phyloP scores from a whole-genome alignment of 1,140 invertebrate species.

The Ceratosolen solmsi region DNA sequence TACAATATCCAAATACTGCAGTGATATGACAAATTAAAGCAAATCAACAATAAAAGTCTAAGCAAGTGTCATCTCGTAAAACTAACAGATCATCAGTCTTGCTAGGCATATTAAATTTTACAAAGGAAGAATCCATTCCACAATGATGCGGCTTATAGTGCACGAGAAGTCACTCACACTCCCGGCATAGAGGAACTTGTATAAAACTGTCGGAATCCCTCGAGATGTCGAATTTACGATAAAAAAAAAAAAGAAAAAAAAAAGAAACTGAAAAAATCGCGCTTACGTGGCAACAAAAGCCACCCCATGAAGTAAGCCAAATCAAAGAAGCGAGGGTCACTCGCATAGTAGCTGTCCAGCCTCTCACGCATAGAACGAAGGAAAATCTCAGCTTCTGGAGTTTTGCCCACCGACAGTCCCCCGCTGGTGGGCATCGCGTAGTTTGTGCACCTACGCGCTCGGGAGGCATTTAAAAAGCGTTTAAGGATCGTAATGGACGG shows the following conservation, averaged over 20 bases:
- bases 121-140: background rate
- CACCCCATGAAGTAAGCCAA: background rate
- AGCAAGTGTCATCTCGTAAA: background rate
- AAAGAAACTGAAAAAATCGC: background rate
- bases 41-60: background rate
- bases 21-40: background rate
- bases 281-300: background rate
- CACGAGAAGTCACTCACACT: background rate
- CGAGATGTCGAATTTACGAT: background rate
- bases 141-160: background rate
- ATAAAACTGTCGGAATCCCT: background rate
- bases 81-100: background rate
- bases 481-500: constrained; percentile 14
- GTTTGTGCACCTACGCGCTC: constrained; percentile 29
- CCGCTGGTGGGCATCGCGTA: constrained; percentile 9
- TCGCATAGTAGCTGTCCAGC: background rate
- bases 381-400: background rate
- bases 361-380: background rate
- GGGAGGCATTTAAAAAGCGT: constrained; percentile 55
- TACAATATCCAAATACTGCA: too few relatives aligned
- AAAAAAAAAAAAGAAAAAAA: background rate
- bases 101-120: background rate
- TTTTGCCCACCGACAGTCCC: background rate
- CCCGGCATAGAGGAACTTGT: background rate
- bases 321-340: background rate